Conservation (phyloP, 1,140 invertebrate species). For the Halictus rubicundus region DNA sequence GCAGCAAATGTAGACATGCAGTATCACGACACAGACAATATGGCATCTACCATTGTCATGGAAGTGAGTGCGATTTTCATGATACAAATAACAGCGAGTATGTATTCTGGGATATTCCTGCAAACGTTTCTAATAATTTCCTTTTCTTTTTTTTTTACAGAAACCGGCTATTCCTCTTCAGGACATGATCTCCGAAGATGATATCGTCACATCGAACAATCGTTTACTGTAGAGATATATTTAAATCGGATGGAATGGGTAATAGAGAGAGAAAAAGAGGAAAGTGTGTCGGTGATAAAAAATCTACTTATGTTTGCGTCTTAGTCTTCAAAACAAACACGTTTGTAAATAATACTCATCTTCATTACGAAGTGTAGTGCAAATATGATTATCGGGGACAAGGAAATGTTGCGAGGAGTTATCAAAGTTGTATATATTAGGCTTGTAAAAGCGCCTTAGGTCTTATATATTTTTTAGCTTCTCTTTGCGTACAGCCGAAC, state of each 20-base stretch:
- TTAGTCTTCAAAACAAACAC: background rate
- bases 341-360: conserved; percentile 56
- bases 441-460: conserved; percentile 9
- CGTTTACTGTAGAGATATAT: conserved; percentile 54
- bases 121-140: background rate
- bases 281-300: conserved; percentile 38
- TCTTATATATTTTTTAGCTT: conserved; percentile 46
- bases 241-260: conserved; percentile 2
- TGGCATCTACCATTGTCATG: conserved; percentile 72
- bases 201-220: conserved; percentile 65
- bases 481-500: conserved; percentile 14
- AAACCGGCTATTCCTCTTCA: conserved; percentile 63
- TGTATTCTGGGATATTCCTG: background rate
- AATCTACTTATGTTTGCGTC: conserved; percentile 28
- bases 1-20: conserved; percentile 69
- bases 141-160: conserved; percentile 50
- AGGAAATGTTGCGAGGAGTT: background rate
- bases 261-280: background rate
- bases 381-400: conserved; percentile 3
- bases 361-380: conserved; percentile 14
- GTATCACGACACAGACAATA: conserved; percentile 71
- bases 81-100: background rate
- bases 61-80: conserved; percentile 64
- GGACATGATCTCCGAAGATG: conserved; percentile 70
- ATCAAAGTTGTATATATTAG: conserved; percentile 41